Evolutionary conservation across 2,888 invertebrate species (phyloP).

Genomic region (Taphrorychus bicolor): DNA sequence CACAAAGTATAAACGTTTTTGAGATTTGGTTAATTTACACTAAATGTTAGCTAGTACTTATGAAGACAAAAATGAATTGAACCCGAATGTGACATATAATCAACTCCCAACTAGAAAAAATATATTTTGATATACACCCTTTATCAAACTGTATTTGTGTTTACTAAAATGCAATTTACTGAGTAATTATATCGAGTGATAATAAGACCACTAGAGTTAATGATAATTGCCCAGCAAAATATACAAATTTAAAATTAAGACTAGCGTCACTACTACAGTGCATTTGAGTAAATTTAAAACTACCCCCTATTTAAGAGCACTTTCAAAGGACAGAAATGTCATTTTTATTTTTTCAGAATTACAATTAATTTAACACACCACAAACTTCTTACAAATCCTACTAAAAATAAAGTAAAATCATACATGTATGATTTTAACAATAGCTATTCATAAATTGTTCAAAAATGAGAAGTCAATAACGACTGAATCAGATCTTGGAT

Average conservation of each 20-base stretch:
- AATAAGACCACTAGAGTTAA: too few relatives aligned
- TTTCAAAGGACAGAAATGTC: slow-evolving; percentile 55
- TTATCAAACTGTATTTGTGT: too few relatives aligned
- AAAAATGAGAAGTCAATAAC: too few relatives aligned
- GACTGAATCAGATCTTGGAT: too few relatives aligned
- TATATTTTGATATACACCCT: slow-evolving; percentile 3
- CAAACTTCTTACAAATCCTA: background rate
- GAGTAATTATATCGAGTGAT: background rate
- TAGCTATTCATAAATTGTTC: background rate
- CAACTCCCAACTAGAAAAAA: slow-evolving; percentile 1
- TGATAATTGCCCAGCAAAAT: background rate
- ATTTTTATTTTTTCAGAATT: slow-evolving; percentile 4
- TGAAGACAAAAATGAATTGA: too few relatives aligned
- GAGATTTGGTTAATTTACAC: too few relatives aligned
- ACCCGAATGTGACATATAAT: background rate
- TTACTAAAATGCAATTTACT: slow-evolving; percentile 1
- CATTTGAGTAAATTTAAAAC: slow-evolving; percentile 11
- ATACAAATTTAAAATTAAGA: slow-evolving; percentile 7
- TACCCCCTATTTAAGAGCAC: slow-evolving; percentile 55
- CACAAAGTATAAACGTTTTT: background rate
- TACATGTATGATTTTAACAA: too few relatives aligned
- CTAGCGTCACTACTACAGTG: slow-evolving; percentile 25
- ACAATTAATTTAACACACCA: background rate
- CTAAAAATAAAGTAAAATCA: too few relatives aligned
- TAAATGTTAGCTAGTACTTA: too few relatives aligned